These are phyloP conservation scores for Boulengeromyrus knoepffleri DNA, from an alignment of 2,113 vertebrate species.

Conservation along the genomic window DNA sequence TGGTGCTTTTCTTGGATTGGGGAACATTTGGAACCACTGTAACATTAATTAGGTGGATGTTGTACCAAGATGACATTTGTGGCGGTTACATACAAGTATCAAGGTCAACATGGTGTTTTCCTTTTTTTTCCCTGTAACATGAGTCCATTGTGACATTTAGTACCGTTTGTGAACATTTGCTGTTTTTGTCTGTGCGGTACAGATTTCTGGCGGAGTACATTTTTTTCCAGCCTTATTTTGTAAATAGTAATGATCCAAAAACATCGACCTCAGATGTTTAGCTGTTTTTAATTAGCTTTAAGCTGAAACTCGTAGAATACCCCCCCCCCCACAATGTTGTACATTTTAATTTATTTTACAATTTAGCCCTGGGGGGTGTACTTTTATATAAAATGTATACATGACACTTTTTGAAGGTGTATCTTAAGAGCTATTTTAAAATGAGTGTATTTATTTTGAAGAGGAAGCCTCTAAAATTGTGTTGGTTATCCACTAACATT, in stretches of 20 bases:
- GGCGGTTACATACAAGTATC: background rate
- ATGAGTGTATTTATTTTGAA: constrained; percentile 16
- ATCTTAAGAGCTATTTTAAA: constrained; percentile 12
- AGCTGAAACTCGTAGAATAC: background rate
- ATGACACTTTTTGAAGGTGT: constrained; percentile 9
- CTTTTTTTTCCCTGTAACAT: background rate
- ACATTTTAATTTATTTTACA: constrained; percentile 34
- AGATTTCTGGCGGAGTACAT: background rate
- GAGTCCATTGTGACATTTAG: background rate
- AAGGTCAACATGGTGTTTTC: background rate
- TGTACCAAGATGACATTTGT: background rate
- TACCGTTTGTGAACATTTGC: background rate
- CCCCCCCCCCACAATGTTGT: background rate
- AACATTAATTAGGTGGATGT: background rate
- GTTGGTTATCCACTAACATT: background rate
- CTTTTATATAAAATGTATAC: constrained; percentile 22
- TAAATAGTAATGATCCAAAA: background rate
- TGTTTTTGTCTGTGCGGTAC: background rate
- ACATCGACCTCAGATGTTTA: constrained; percentile 6
- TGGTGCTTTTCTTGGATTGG: background rate
- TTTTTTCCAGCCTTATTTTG: background rate
- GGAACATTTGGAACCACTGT: background rate
- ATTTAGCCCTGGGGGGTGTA: constrained; percentile 32
- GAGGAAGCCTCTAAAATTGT: background rate
- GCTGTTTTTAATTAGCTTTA: background rate